Conservation (phyloP, 2,888 invertebrate species). For the Pachycephus smyrnensis region DNA sequence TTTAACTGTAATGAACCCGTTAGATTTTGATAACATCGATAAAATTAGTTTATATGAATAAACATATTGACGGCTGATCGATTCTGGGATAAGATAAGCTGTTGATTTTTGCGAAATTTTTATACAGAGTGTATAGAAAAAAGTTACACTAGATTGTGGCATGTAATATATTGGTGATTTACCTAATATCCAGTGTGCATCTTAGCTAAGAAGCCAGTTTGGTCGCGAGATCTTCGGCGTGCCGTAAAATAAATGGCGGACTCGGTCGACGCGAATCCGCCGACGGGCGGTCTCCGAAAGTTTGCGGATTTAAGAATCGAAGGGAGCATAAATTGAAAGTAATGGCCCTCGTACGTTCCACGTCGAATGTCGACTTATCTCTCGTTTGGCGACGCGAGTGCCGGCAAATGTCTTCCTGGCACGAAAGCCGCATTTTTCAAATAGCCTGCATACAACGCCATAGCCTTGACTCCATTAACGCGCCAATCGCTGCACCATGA, state of each 20-base stretch:
- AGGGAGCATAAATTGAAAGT: constrained; percentile 63
- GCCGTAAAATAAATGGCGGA: constrained; percentile 18
- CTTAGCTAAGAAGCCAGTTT: background rate
- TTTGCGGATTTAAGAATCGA: constrained; percentile 54
- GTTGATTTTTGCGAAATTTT: background rate
- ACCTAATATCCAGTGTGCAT: background rate
- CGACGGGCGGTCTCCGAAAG: constrained; percentile 51
- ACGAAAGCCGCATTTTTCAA: constrained; percentile 41
- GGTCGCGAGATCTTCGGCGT: background rate
- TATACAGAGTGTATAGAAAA: background rate
- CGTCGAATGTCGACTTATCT: constrained; percentile 45
- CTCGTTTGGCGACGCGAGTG: constrained; percentile 29
- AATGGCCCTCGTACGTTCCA: constrained; percentile 49
- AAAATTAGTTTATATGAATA: background rate
- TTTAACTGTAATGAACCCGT: background rate
- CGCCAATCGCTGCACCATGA: background rate
- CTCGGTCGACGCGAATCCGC: constrained; percentile 23
- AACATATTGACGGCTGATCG: background rate
- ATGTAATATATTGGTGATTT: background rate
- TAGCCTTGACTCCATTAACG: background rate
- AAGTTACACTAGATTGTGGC: background rate
- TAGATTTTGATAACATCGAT: background rate
- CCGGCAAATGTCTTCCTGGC: constrained; percentile 50
- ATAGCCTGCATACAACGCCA: constrained; percentile 28
- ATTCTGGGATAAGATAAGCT: background rate